Evolutionary conservation across 2,113 vertebrate genomes (phyloP).

Genomic region (Tautogolabrus adspersus): DNA sequence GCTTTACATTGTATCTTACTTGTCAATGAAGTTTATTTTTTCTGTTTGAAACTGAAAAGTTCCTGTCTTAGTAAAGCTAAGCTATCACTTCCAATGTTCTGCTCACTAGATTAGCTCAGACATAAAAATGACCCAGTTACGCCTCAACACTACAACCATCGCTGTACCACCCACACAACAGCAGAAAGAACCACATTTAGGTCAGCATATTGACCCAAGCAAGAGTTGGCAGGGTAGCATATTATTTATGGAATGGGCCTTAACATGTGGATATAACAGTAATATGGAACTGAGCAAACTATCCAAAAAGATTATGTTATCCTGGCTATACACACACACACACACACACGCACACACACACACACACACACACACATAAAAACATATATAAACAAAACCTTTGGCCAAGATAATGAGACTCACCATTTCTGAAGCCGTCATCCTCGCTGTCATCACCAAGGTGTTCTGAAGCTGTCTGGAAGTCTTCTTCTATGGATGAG

Average conservation of each 20-base stretch:
- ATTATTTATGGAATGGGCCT: background rate
- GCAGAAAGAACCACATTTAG: too few species aligned
- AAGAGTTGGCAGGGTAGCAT: too few species aligned
- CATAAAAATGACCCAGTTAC: too few species aligned
- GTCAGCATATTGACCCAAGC: background rate
- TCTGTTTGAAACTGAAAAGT: too few species aligned
- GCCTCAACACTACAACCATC: slow-evolving; percentile 2
- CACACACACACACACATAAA: background rate
- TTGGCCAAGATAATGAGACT: slow-evolving; percentile 12
- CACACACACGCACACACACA: too few species aligned
- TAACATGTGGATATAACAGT: too few species aligned
- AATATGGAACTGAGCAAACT: too few species aligned
- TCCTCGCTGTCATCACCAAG: slow-evolving; percentile 93
- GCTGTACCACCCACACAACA: background rate
- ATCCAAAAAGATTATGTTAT: too few species aligned
- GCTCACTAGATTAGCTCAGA: too few species aligned
- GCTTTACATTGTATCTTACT: background rate
- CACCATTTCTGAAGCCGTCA: slow-evolving; percentile 89
- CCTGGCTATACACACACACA: background rate
- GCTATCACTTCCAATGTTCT: too few species aligned
- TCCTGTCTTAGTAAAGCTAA: too few species aligned
- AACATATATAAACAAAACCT: background rate
- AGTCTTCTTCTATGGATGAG: slow-evolving; percentile 97
- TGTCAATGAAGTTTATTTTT: background rate
- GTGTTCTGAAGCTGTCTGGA: slow-evolving; percentile 94